Base-by-base conservation (phyloP, 2,888 invertebrate genomes). In the Drosophila paramelanica region DNA sequence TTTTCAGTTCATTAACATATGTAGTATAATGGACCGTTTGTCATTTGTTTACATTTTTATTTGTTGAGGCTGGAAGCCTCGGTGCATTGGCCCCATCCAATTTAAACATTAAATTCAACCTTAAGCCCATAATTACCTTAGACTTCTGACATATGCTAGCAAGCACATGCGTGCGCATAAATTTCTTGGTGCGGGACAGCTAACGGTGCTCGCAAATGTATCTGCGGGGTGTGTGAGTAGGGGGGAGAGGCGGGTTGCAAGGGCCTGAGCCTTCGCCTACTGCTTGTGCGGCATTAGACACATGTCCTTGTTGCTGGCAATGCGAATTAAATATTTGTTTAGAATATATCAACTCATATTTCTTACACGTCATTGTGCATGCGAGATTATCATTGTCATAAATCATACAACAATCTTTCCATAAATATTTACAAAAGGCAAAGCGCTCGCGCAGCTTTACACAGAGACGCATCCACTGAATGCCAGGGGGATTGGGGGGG, bases 391-490 rank as follows among this genome's bases (percentile, higher is more conserved):
- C 79, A 81, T 79, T 83, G 87, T 83, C 82, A 83, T 83, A 83
- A 83, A 83, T 83, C 82, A 83, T 86, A 83, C 77, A 79, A 72
- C 79, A 86, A 87, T 83, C 87, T 86, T 70, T 83, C 77, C 77
- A 83, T 86, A 86, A 86, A 83, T 83, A 83, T 83, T 83, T 86
- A 86, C 83, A 86, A 83, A 75, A 83, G 86, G 78, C 77, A 79
- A 72, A 68, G 61, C 61, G 68, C 57, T 59, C 62, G 71, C 59
- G 77, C 38, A 55, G 50, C 68, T 50, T 45, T 38, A 20, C 64
- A 17, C 27, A 36, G 38, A 38, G 45, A 27, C 31, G 46, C 56
- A 56, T 46, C 52, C 31, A 43, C 6, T n/a, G 20, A 20, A 11
- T 8, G 43, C 0, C n/a, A n/a, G 11, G 1, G 17, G 3, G 27